phyloP scores from a whole-genome alignment of 2,797 vertebrate species.

The Labroides dimidiatus region DNA sequence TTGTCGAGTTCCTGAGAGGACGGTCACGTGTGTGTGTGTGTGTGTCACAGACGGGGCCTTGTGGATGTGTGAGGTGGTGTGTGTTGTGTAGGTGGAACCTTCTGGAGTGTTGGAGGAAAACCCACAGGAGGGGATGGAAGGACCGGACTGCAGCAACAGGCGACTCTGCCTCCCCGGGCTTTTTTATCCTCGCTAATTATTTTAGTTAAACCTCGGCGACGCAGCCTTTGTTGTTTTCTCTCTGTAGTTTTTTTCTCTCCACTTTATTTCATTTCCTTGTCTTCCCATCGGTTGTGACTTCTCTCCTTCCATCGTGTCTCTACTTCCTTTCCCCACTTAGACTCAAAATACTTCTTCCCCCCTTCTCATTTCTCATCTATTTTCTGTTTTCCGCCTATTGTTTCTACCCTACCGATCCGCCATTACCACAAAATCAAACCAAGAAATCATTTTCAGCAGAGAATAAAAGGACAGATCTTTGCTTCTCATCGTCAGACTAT shows the following conservation, averaged over 20 bases:
- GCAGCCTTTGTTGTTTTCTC: not conserved
- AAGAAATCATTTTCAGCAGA: too few relatives aligned
- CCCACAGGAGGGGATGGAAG: constrained; percentile 58
- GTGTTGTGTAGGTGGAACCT: constrained; percentile 83
- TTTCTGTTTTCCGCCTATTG: too few relatives aligned
- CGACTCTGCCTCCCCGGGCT: constrained; percentile 30
- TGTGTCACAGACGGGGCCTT: constrained; percentile 50
- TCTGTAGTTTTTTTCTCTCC: not conserved
- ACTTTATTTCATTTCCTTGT: not conserved
- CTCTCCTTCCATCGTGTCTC: not conserved
- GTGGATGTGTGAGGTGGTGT: constrained; percentile 73
- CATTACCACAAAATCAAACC: too few relatives aligned
- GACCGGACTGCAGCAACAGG: constrained; percentile 54
- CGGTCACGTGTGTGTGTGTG: constrained; percentile 62
- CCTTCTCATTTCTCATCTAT: not conserved
- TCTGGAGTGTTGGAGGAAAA: constrained; percentile 81
- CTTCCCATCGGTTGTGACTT: not conserved
- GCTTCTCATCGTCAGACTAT: too few relatives aligned
- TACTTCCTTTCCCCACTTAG: not conserved
- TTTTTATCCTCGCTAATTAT: constrained; percentile 47
- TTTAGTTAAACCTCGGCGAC: constrained; percentile 16
- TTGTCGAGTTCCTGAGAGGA: constrained; percentile 43
- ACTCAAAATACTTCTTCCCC: too few relatives aligned
- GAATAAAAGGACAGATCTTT: too few relatives aligned
- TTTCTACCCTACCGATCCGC: too few relatives aligned